Base-by-base conservation (phyloP, 2,888 invertebrate species). In the Aphidius colemani region DNA sequence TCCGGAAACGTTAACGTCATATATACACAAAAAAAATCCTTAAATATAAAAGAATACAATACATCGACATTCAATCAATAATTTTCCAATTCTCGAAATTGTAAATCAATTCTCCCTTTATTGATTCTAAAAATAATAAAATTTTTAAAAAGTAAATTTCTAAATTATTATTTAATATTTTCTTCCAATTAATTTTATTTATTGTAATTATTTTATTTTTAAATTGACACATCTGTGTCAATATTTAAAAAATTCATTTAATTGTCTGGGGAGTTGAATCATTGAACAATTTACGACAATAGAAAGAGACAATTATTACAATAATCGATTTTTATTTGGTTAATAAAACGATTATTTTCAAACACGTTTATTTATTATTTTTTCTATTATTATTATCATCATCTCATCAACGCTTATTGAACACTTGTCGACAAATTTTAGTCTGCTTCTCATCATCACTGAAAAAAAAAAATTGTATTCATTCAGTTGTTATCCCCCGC, bases 291-390 rank as follows among this genome's bases (percentile, higher is more conserved):
- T 30, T 6, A 43, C 9, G 43, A 59, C n/a, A 40, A 43, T 67
- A 75, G 71, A 65, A 66, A 70, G 74, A 74, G 71, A 71, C 72
- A 74, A 77, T 74, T 76, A 75, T 74, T 78, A 75, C 79, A 78
- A 80, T 79, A 77, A 78, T 76, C 76, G 76, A 79, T 79, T 81
- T 81, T 46, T 77, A 79, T 79, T 81, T 77, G 78, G 81, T 82
- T 82, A 81, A 82, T 82, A 82, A 82, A 82, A 79, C 81, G 80
- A 68, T 61, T 68, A 73, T 69, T 59, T 5, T 30, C 4, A 30
- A 30, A 30, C 30, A 30, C 5, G 30, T 30, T 30, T 30, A 30
- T 61, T 66, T 65, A 13, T 65, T 66, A 57, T 65, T 63, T 67
- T 64, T 57, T 67, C 0, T 30, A 30, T 30, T 30, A 30, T 30